These are phyloP conservation scores for Ichneumoninae sp. DNA, from an alignment of 2,888 invertebrate species.

Conservation along the genomic window DNA sequence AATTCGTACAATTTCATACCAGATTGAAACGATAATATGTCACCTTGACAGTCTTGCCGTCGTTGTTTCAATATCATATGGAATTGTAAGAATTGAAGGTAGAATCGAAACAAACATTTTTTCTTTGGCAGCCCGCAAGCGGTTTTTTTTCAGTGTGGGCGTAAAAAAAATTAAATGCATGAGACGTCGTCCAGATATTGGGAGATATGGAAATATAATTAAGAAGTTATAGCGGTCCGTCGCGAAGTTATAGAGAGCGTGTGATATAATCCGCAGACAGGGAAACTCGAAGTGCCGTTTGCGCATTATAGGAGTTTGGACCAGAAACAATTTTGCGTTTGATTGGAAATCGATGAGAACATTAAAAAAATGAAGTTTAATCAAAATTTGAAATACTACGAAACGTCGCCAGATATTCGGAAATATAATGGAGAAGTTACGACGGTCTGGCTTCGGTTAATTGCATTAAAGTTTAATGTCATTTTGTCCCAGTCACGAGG, in stretches of 20 bases:
- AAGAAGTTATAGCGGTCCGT: neutral
- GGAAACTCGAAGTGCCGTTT: neutral
- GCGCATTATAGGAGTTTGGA: too few species aligned
- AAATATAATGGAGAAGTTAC: neutral
- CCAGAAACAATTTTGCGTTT: too few species aligned
- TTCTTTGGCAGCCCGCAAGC: too few species aligned
- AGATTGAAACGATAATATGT: too few species aligned
- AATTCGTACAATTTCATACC: too few species aligned
- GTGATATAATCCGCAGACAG: slow-evolving; percentile 1
- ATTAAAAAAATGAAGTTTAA: neutral
- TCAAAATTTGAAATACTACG: neutral
- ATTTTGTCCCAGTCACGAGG: neutral
- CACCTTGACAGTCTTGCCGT: too few species aligned
- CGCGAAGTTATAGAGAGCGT: neutral
- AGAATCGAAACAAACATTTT: too few species aligned
- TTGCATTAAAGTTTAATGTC: slow-evolving; percentile 5
- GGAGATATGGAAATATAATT: neutral
- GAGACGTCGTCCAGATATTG: neutral
- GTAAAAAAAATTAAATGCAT: neutral
- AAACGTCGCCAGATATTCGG: neutral
- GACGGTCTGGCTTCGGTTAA: neutral
- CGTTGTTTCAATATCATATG: too few species aligned
- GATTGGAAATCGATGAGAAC: neutral
- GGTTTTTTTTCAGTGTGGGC: too few species aligned
- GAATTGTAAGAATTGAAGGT: too few species aligned